Percentiles rank a stretch among this genome's conserved stretches.
These are phyloP conservation scores for Cephus rjabovi DNA, from an alignment of 2,888 invertebrate genomes.

Conservation along the genomic window DNA sequence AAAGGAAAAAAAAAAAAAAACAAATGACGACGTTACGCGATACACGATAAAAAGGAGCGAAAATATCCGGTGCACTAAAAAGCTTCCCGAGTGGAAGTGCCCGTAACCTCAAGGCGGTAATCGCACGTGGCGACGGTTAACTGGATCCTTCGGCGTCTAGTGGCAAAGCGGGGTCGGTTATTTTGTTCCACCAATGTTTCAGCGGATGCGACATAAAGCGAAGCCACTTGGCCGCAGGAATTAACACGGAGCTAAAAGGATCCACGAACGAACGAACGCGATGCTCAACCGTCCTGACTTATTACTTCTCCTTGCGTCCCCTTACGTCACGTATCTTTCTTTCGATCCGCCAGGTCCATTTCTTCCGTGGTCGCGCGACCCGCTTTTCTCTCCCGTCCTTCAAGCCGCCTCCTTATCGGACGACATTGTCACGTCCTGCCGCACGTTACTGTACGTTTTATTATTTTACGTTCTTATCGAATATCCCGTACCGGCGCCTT, in stretches of 20 bases:
- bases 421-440: background rate
- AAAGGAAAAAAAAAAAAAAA: background rate
- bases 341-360: no score
- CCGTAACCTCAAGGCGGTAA: background rate
- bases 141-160: background rate
- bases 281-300: background rate
- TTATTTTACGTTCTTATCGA: background rate
- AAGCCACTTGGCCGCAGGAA: background rate
- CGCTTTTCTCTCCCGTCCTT: background rate
- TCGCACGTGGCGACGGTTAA: background rate
- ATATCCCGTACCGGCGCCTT: background rate
- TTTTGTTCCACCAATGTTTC: background rate
- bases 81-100: background rate
- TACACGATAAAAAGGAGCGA: background rate
- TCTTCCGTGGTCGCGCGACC: background rate
- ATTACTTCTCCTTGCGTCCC: background rate
- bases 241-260: background rate
- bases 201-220: background rate
- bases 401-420: background rate
- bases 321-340: background rate
- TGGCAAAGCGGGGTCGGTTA: background rate
- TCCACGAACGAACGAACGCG: no score
- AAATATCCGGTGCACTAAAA: background rate
- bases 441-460: background rate
- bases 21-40: background rate